Evolutionary conservation across 2,888 invertebrate species (phyloP).

Genomic region (Uropetala carovei): DNA sequence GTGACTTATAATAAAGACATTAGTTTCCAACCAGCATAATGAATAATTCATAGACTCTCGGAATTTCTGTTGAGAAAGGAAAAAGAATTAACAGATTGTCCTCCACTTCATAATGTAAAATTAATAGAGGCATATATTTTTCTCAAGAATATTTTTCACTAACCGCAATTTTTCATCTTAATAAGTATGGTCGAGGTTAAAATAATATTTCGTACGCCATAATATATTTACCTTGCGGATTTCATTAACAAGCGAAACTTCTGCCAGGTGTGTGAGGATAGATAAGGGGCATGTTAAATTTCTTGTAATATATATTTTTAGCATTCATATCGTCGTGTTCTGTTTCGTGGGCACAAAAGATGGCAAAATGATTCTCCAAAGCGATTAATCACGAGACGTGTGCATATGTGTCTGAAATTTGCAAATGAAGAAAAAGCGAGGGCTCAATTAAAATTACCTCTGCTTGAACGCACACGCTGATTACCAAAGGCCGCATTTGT

Average conservation of each 20-base stretch:
- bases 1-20: constrained; percentile 29
- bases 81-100: constrained; percentile 22
- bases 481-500: too few relatives aligned
- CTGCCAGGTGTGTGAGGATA: constrained; percentile 28
- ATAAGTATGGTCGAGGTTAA: constrained; percentile 22
- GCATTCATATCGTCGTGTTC: constrained; percentile 2
- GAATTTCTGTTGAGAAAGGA: constrained; percentile 9
- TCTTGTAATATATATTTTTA: constrained; percentile 26
- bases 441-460: too few relatives aligned
- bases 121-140: constrained; percentile 24
- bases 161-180: constrained; percentile 29
- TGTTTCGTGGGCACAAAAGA: constrained; percentile 7
- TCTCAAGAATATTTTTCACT: constrained; percentile 31
- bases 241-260: constrained; percentile 25
- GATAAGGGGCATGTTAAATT: constrained; percentile 25
- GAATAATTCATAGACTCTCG: constrained; percentile 22
- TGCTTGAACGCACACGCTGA: too few relatives aligned
- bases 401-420: too few relatives aligned
- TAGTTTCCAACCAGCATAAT: not conserved
- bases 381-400: too few relatives aligned
- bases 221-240: constrained; percentile 1
- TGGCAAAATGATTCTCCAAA: not conserved
- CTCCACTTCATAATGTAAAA: constrained; percentile 36
- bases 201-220: constrained; percentile 16
- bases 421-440: too few relatives aligned